Base-by-base conservation (phyloP, 2,113 vertebrate species). In the Phyllostomus hastatus region DNA sequence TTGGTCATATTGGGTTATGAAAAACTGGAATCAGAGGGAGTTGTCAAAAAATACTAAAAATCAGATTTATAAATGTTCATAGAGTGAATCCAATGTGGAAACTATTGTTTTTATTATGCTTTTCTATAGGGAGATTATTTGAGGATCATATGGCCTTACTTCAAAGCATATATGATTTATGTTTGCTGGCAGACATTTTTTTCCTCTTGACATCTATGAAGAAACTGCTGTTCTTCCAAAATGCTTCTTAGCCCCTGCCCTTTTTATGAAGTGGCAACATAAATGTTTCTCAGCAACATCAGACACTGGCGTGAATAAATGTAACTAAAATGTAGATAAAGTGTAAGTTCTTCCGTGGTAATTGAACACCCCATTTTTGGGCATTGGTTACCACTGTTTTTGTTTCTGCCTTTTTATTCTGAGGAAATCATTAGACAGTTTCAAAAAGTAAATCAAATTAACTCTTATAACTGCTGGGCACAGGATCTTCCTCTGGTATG, bases 41-140 rank as follows among this genome's bases (percentile, higher is more conserved):
- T 78, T 92, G 15, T 93, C 72, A 84, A 92, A 94, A 95, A 94
- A 95, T 79, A 69, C 79, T 76, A 95, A 96, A 57, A 41, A 88
- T 88, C n/a, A 57, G 46, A 90, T 90, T 92, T 88, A 92, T 78
- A 95, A 79, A 50, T 31, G 10, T 35, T 52, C 35, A 38, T 24
- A 48, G 26, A 94, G 31, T 43, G 88, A 92, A 90, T 88, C 38
- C 22, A 61, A 57, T 83, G 70, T 16, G 33, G 22, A 94, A 88
- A 35, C 1, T 81, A 61, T 11, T 83, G 72, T 95, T 96, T 96
- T 95, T 72, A 90, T 88, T 85, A 67, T 26, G 28, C 7, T 48
- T 83, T 90, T 94, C 92, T 69, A 88, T 88, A 94, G 72, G 70
- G 50, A 80, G 66, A 92, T 93, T 59, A 24, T 22, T 59, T 24